phyloP scores from a whole-genome alignment of 2,888 invertebrate genomes.

The Ypsolopha sequella region DNA sequence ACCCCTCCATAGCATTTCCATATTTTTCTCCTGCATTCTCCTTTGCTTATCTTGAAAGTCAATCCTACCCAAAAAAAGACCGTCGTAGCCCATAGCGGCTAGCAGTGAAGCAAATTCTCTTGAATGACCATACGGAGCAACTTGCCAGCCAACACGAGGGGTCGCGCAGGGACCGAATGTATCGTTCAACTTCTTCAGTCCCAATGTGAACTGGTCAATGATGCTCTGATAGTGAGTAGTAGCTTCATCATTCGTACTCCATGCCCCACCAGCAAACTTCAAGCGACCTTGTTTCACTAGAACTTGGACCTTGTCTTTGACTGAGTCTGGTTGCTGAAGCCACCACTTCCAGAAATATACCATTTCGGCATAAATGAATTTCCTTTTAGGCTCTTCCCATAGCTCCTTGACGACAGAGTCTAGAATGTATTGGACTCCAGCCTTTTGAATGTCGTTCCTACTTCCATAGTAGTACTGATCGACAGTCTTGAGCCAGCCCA shows the following conservation, averaged over 20 bases:
- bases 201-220: constrained; percentile 82
- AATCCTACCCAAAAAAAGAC: constrained; percentile 86
- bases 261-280: constrained; percentile 83
- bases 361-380: constrained; percentile 14
- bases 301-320: too few species aligned
- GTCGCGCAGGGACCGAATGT: constrained; percentile 64
- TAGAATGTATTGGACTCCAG: constrained; percentile 92
- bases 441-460: constrained; percentile 22
- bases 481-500: constrained; percentile 94
- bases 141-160: constrained; percentile 84
- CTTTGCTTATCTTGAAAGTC: constrained; percentile 86
- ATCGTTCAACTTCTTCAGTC: too few species aligned
- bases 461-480: constrained; percentile 70
- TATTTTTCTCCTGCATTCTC: constrained; percentile 69
- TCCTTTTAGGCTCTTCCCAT: constrained; percentile 24
- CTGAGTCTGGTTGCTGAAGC: too few species aligned
- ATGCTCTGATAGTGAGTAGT: constrained; percentile 74
- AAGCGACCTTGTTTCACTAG: constrained; percentile 80
- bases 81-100: constrained; percentile 88
- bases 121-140: constrained; percentile 90
- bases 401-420: constrained; percentile 87
- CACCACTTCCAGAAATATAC: too few species aligned
- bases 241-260: constrained; percentile 52
- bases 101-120: constrained; percentile 87
- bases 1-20: constrained; percentile 89